These are phyloP conservation scores for Oxytorus armatus DNA, from an alignment of 2,888 invertebrate species.

Conservation along the genomic window DNA sequence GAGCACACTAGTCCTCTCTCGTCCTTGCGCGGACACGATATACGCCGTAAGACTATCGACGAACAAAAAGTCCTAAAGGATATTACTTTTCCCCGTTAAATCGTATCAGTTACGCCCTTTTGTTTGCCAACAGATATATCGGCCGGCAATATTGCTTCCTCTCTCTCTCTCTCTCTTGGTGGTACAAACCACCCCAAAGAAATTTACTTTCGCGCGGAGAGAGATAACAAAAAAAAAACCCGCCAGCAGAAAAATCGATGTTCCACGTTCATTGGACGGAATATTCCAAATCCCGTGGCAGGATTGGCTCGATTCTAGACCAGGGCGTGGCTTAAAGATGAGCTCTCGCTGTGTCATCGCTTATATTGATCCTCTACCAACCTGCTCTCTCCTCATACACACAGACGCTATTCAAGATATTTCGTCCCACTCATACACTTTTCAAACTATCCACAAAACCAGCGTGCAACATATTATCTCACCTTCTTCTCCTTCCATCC, in stretches of 20 bases:
- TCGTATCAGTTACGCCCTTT: conserved; percentile 5
- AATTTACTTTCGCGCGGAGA: conserved; percentile 80
- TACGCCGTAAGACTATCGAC: neutral
- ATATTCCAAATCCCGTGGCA: conserved; percentile 63
- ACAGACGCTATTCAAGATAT: neutral
- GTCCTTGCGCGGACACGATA: conserved; percentile 52
- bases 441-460: conserved; percentile 56
- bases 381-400: conserved; percentile 48
- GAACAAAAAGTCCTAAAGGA: neutral
- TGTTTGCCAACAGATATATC: neutral
- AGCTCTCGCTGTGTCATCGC: conserved; percentile 84
- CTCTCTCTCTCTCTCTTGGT: conserved; percentile 53
- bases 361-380: conserved; percentile 82
- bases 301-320: conserved; percentile 75
- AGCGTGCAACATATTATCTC: conserved; percentile 67
- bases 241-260: conserved; percentile 81
- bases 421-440: conserved; percentile 23
- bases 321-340: conserved; percentile 83
- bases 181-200: conserved; percentile 71
- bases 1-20: conserved; percentile 28
- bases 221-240: conserved; percentile 72
- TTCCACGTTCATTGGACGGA: conserved; percentile 75
- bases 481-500: conserved; percentile 37
- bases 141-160: conserved; percentile 13
- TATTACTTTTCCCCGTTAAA: neutral